Percentiles rank a stretch among this genome's conserved stretches.
Conservation (phyloP, 2,797 vertebrate genomes). For the Emys orbicularis region DNA sequence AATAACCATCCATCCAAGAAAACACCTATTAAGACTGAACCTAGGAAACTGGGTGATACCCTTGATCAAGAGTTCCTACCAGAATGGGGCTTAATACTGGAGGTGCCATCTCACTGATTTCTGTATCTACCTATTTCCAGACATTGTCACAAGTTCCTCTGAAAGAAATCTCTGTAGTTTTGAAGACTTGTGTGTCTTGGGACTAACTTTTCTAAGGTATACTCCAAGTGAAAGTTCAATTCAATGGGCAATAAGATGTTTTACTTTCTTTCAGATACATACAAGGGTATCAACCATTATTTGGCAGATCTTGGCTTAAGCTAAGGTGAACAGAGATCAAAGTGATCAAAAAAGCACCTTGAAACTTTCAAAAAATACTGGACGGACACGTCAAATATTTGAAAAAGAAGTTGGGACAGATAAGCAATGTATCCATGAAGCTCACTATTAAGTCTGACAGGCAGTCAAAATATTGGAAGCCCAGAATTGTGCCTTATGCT, state of each 20-base stretch:
- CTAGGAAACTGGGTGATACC: not conserved
- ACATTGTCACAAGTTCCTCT: not conserved
- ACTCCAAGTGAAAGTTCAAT: not conserved
- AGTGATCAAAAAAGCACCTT: not conserved
- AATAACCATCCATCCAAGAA: not conserved
- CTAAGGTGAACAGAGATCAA: not conserved
- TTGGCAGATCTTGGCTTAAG: not conserved
- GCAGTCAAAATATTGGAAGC: not conserved
- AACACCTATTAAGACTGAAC: not conserved
- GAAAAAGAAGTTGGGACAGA: not conserved
- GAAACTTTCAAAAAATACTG: not conserved
- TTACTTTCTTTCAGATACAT: not conserved
- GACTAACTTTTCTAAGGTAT: not conserved
- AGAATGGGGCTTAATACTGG: not conserved
- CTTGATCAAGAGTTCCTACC: not conserved
- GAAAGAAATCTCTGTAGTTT: not conserved
- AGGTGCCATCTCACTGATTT: not conserved
- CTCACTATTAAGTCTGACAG: not conserved
- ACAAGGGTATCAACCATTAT: not conserved
- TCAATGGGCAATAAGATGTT: not conserved
- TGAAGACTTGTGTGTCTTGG: not conserved
- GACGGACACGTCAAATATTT: not conserved
- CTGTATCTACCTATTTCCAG: not conserved
- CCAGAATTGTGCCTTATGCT: not conserved
- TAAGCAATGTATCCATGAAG: not conserved